phyloP scores from a whole-genome alignment of 30 jellyfish, hydroid and myxozoan species.

The Hydractinia symbiolongicarpus region DNA sequence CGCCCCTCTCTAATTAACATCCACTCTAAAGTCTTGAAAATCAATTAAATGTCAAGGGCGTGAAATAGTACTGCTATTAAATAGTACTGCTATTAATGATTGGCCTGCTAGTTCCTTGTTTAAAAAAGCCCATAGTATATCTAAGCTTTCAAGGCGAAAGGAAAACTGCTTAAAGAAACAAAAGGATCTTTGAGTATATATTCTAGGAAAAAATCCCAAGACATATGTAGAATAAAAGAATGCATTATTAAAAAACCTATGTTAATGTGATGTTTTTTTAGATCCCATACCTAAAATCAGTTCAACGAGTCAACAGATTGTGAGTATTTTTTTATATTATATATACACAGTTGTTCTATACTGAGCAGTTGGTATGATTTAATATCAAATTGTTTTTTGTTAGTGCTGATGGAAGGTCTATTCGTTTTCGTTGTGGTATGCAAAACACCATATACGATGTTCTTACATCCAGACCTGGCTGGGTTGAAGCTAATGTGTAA shows the following conservation, averaged over 20 bases:
- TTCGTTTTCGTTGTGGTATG: conserved; percentile 72
- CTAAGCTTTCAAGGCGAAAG: too few relatives aligned
- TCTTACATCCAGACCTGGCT: conserved; percentile 61
- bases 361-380: not conserved
- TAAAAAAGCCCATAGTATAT: too few relatives aligned
- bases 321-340: conserved; percentile 19
- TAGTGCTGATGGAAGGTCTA: conserved; percentile 74
- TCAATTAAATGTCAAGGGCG: too few relatives aligned
- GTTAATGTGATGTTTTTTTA: conserved; percentile 19
- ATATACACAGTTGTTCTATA: not conserved
- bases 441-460: conserved; percentile 92
- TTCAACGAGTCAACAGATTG: conserved; percentile 64
- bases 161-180: too few relatives aligned
- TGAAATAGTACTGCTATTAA: too few relatives aligned
- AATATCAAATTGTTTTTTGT: not conserved
- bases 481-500: conserved; percentile 78
- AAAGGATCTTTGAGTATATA: too few relatives aligned
- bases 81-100: too few relatives aligned
- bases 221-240: not conserved
- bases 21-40: too few relatives aligned
- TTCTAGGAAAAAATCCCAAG: too few relatives aligned
- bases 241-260: not conserved
- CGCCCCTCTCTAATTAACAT: too few relatives aligned
- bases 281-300: conserved; percentile 46
- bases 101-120: too few relatives aligned